Evolutionary conservation across 2,113 vertebrate species (phyloP), one percentile per base, ranked within the genome.

Genomic region (Regulus satrapa): DNA sequence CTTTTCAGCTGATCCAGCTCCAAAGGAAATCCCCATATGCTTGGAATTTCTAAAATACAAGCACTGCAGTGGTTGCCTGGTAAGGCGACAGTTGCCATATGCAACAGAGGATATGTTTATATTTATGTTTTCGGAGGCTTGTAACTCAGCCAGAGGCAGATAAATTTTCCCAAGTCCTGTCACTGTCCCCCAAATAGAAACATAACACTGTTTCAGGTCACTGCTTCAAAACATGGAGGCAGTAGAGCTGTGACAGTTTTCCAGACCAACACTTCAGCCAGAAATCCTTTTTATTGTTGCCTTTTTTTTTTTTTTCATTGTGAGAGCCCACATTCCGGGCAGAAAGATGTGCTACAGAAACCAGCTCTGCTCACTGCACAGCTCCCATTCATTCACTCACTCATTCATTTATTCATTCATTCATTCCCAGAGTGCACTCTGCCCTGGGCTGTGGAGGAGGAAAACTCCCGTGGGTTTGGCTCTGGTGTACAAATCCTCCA

Each of bases 11-110:
- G 88, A 90, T 91, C 72, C 79, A 71, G 40, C 83, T 95, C 83
- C 94, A 96, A 93, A 95, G 96, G 92, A 96, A 95, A 94, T 88
- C 92, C 85, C 93, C 94, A 95, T 91, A 95, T 58, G 86, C 73
- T 85, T 45, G 52, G 82, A 88, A 90, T 95, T 94, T 90, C 82
- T 93, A 75, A 88, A 93, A 93, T 62, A 94, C 54, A 78, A 72
- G 94, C 46, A 26, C 16, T 85, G 38, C 40, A 49, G 67, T 93
- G 46, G 72, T 77, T 97, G 92, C 79, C 68, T 91, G 46, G 85
- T 85, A 93, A 77, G 63, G 49, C 15, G 2, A 83, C 46, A 71
- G 83, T 92, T 94, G 81, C 91, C 72, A 95, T 80, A 86, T 43
- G 52, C 94, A 93, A 69, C 21, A 45, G 43, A 74, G 25, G 31